A percentile compares a stretch with the other conserved stretches of the same genome.
These are phyloP conservation scores for Panthera tigris DNA, from an alignment of 2,113 vertebrate genomes.

Conservation along the genomic window DNA sequence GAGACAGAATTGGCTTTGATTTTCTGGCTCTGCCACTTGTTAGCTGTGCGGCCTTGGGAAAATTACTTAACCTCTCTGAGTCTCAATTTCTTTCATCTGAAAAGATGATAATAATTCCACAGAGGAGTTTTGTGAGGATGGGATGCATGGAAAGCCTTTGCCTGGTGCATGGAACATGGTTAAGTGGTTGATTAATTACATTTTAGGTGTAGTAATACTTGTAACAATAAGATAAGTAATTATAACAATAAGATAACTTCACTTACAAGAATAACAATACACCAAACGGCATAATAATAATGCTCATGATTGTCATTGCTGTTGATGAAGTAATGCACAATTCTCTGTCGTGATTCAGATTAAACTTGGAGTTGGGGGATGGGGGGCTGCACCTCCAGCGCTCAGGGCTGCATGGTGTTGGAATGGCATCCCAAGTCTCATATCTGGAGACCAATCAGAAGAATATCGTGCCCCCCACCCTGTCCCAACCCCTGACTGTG, in stretches of 20 bases:
- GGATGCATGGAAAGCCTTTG: neutral
- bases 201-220: neutral
- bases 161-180: neutral
- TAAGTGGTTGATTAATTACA: neutral
- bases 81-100: neutral
- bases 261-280: neutral
- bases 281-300: neutral
- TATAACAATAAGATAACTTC: neutral
- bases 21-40: neutral
- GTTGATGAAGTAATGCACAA: neutral
- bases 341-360: neutral
- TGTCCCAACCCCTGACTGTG: neutral
- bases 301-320: neutral
- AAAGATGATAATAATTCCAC: neutral
- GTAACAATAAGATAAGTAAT: neutral
- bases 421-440: neutral
- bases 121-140: neutral
- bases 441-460: neutral
- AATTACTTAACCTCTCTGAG: neutral
- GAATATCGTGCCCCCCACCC: rapidly evolving
- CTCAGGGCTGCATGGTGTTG: neutral
- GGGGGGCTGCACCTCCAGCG: too few species aligned
- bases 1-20: neutral
- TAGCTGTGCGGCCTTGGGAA: neutral
- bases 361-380: neutral